phyloP scores from a whole-genome alignment of 2,888 invertebrate species.

The Tupiocoris notatus region DNA sequence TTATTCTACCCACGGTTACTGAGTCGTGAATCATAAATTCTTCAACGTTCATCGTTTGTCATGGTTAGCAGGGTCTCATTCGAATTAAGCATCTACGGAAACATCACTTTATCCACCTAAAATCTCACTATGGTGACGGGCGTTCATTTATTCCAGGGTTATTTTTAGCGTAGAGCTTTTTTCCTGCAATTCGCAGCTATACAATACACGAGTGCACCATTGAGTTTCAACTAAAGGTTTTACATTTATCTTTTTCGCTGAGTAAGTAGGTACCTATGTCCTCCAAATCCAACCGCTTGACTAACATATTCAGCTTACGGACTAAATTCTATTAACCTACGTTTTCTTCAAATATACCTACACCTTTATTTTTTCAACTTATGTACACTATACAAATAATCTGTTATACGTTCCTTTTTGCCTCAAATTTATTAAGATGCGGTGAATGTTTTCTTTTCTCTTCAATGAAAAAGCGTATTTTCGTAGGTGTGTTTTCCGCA shows the following conservation, averaged over 20 bases:
- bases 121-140: slow-evolving; percentile 23
- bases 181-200: slow-evolving; percentile 2
- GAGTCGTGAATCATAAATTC: slow-evolving; percentile 6
- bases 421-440: not conserved
- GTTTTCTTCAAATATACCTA: slow-evolving; percentile 24
- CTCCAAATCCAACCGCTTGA: slow-evolving; percentile 15
- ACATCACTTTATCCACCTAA: slow-evolving; percentile 17
- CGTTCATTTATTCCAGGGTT: slow-evolving; percentile 11
- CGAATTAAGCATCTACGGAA: slow-evolving; percentile 9
- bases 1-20: slow-evolving; percentile 23
- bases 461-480: slow-evolving; percentile 17
- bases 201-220: slow-evolving; percentile 28
- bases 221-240: slow-evolving; percentile 30
- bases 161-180: slow-evolving; percentile 10
- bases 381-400: slow-evolving; percentile 41
- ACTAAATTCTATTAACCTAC: slow-evolving; percentile 28
- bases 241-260: slow-evolving; percentile 8
- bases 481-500: slow-evolving; percentile 10
- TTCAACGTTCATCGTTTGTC: not conserved
- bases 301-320: slow-evolving; percentile 3
- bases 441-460: not conserved
- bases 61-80: not conserved
- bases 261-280: not conserved
- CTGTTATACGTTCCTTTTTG: not conserved
- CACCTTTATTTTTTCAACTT: slow-evolving; percentile 21